Conservation (phyloP, 2,888 invertebrate species). For the Mylabris sibirica region DNA sequence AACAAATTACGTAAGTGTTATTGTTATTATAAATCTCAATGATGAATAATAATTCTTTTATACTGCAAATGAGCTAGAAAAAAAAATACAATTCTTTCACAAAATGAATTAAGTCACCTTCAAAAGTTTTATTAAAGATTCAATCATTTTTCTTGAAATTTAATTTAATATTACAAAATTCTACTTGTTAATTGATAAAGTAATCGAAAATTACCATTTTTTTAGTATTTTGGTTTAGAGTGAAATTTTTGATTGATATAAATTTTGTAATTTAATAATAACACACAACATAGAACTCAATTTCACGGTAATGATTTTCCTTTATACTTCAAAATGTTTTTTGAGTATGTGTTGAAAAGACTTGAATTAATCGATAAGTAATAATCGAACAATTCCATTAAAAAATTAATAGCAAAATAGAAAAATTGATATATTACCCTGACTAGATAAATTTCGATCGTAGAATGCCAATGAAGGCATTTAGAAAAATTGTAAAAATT, state of each 20-base stretch:
- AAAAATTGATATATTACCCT: not conserved
- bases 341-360: not conserved
- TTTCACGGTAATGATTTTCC: not conserved
- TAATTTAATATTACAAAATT: too few species aligned
- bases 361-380: not conserved
- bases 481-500: not conserved
- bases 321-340: not conserved
- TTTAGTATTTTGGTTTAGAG: not conserved
- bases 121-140: not conserved
- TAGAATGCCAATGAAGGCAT: not conserved
- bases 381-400: conserved; percentile 1
- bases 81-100: not conserved
- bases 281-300: not conserved
- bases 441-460: not conserved
- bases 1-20: not conserved
- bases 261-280: not conserved
- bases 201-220: not conserved
- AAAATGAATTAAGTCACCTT: not conserved
- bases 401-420: not conserved
- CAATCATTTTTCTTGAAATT: too few species aligned
- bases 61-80: not conserved
- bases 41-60: not conserved
- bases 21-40: conserved; percentile 3
- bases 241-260: not conserved
- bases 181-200: not conserved